A percentile compares a stretch with the other conserved stretches of the same genome.
These are phyloP conservation scores for Anthophora plumipes DNA, from an alignment of 2,888 invertebrate genomes.

Conservation along the genomic window DNA sequence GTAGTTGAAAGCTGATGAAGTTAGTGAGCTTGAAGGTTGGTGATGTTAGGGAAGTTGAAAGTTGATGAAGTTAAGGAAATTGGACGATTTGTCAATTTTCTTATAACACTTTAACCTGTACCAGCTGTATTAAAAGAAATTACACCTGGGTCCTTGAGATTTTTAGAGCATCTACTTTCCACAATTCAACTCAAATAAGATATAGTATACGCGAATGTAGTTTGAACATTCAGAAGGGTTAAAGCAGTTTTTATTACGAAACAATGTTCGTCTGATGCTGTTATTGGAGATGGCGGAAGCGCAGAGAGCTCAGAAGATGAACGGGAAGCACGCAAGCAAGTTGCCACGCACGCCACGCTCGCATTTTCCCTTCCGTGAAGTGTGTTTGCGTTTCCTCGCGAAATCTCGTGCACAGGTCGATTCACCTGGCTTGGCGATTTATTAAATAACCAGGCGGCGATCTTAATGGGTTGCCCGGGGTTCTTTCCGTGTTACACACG, in stretches of 20 bases:
- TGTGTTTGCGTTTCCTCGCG: constrained; percentile 29
- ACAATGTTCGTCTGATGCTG: constrained; percentile 26
- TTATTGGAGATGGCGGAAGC: constrained; percentile 37
- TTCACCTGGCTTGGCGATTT: constrained; percentile 3
- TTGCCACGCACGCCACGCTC: constrained; percentile 37
- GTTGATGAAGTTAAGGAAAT: no score
- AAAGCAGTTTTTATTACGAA: constrained; percentile 52
- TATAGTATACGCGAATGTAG: background rate
- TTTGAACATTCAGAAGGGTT: constrained; percentile 22
- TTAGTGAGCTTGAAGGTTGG: no score
- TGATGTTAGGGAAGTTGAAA: no score
- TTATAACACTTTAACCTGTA: no score
- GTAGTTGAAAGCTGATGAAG: no score
- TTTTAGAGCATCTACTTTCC: background rate
- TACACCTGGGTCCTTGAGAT: no score
- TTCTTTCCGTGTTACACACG: background rate
- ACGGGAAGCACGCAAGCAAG: constrained; percentile 49
- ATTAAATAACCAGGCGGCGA: constrained; percentile 24
- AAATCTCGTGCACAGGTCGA: constrained; percentile 22
- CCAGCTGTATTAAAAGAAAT: no score
- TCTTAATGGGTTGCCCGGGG: background rate
- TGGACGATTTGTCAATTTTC: no score
- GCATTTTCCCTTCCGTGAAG: constrained; percentile 32
- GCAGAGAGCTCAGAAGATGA: constrained; percentile 37
- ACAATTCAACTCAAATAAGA: background rate